Conservation (phyloP, 2,113 vertebrate species). For the Tragelaphus imberbis region DNA sequence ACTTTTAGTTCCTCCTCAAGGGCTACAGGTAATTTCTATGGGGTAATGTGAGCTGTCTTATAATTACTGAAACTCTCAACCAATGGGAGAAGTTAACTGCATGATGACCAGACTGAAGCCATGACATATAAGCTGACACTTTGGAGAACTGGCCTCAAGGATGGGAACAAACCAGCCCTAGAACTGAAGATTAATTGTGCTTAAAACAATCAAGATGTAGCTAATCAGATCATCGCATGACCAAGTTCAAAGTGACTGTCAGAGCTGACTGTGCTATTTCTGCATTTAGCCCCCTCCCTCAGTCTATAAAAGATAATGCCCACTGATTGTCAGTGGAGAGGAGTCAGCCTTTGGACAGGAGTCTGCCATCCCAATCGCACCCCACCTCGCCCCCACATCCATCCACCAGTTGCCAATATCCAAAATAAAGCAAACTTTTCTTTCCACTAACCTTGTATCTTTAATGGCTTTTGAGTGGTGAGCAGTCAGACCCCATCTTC, state of each 20-base stretch:
- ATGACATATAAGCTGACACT: not conserved
- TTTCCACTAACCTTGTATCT: not conserved
- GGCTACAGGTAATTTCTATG: not conserved
- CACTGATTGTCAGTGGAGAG: not conserved
- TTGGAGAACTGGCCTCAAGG: not conserved
- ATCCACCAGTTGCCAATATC: not conserved
- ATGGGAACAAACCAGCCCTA: not conserved
- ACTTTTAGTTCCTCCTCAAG: not conserved
- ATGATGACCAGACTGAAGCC: not conserved
- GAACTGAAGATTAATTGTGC: not conserved
- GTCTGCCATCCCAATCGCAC: rapidly evolving
- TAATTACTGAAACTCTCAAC: not conserved
- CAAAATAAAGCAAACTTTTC: not conserved
- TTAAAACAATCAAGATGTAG: not conserved
- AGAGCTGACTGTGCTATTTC: not conserved
- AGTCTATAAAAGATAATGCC: not conserved
- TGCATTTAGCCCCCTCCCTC: not conserved
- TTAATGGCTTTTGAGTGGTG: not conserved
- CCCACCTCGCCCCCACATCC: rapidly evolving
- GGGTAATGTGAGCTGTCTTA: not conserved
- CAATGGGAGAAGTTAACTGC: not conserved
- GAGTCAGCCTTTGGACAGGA: not conserved
- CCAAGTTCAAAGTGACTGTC: not conserved
- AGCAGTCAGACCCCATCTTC: not conserved
- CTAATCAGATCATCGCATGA: not conserved